phyloP scores from a whole-genome alignment of 2,888 invertebrate species.

The Pyrocoelia pectoralis region DNA sequence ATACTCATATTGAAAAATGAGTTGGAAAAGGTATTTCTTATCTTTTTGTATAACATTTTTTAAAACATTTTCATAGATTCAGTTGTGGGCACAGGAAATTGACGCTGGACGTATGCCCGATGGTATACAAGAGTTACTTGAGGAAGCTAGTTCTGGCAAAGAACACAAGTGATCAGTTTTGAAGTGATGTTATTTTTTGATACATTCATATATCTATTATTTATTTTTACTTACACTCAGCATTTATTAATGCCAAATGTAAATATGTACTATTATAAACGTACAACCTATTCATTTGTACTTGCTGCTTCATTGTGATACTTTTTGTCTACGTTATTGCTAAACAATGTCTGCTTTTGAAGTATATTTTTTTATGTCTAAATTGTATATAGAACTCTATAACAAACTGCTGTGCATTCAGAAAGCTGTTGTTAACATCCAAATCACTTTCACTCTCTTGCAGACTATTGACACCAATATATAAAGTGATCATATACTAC shows the following conservation, averaged over 20 bases:
- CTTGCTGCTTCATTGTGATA: neutral
- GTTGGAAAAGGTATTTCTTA: slow-evolving; percentile 81
- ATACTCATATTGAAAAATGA: slow-evolving; percentile 88
- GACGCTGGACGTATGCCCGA: slow-evolving; percentile 84
- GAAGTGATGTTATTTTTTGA: slow-evolving; percentile 25
- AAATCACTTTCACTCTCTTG: too few relatives aligned
- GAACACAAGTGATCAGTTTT: slow-evolving; percentile 57
- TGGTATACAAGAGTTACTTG: slow-evolving; percentile 77
- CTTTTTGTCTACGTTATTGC: neutral
- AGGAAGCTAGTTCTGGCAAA: slow-evolving; percentile 77
- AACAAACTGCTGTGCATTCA: too few relatives aligned
- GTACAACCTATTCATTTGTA: neutral
- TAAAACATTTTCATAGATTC: slow-evolving; percentile 68
- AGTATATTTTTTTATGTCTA: too few relatives aligned
- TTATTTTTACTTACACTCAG: slow-evolving; percentile 11
- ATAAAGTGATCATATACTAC: too few relatives aligned
- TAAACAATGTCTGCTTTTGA: too few relatives aligned
- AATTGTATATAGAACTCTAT: too few relatives aligned
- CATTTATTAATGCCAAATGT: slow-evolving; percentile 1
- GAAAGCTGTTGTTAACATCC: too few relatives aligned
- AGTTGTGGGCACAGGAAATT: slow-evolving; percentile 80
- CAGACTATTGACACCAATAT: too few relatives aligned
- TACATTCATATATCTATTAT: slow-evolving; percentile 13
- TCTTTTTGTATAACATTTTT: slow-evolving; percentile 20
- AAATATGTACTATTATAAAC: too few relatives aligned